Evolutionary conservation across 2,888 invertebrate species (phyloP).

Genomic region (Cabera pusaria): DNA sequence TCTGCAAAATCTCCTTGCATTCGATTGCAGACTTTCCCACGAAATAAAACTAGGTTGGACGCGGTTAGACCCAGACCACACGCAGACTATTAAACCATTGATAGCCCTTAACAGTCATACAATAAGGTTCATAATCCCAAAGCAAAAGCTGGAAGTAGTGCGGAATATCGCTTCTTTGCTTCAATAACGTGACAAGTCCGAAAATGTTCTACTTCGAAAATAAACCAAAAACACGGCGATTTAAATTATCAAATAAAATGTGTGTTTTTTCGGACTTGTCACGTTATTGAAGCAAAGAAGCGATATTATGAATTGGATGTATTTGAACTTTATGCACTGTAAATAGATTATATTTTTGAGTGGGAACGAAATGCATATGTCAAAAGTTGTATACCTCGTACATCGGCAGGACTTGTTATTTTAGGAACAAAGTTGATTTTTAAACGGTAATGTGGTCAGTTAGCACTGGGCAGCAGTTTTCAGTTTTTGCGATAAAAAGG

Average conservation of each 20-base stretch:
- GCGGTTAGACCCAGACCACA: constrained; percentile 27
- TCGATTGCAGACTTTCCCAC: constrained; percentile 30
- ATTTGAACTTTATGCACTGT: constrained; percentile 1
- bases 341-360: constrained; percentile 20
- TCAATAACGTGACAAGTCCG: too few species aligned
- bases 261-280: too few species aligned
- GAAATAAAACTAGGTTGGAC: constrained; percentile 36
- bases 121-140: constrained; percentile 7
- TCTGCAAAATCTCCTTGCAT: constrained; percentile 31
- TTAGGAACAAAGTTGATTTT: constrained; percentile 15
- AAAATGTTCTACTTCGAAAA: too few species aligned
- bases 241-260: too few species aligned
- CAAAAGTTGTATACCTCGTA: constrained; percentile 1
- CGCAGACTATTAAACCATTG: constrained; percentile 13
- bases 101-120: neutral
- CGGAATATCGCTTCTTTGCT: constrained; percentile 1
- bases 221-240: too few species aligned
- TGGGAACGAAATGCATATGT: constrained; percentile 1
- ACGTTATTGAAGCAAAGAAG: too few species aligned
- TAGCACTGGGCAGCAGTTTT: constrained; percentile 18
- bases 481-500: constrained; percentile 23
- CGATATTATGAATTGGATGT: too few species aligned
- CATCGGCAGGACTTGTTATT: constrained; percentile 10
- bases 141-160: neutral
- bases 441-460: constrained; percentile 12